Evolutionary conservation across 1,140 invertebrate genomes (phyloP).

Genomic region (Ylistrum balloti): DNA sequence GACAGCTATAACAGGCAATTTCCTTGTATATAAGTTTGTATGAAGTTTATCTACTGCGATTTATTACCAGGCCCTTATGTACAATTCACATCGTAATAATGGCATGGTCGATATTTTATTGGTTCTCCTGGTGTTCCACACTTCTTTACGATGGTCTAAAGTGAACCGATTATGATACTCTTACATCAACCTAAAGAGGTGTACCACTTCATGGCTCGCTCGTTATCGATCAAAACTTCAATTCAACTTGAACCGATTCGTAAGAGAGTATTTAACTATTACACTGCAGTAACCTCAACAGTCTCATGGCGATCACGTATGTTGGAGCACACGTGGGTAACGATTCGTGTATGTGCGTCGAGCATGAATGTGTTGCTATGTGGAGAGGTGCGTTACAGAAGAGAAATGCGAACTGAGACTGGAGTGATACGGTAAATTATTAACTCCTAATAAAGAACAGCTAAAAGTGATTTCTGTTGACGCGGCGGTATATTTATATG

Average conservation of each 20-base stretch:
- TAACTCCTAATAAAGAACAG: too few species aligned
- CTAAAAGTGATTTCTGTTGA: too few species aligned
- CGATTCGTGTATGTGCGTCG: background rate
- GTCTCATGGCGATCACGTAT: background rate
- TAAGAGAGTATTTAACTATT: background rate
- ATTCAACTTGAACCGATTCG: slow-evolving; percentile 18
- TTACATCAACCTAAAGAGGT: background rate
- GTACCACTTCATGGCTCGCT: background rate
- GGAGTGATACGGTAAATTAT: too few species aligned
- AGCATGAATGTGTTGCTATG: background rate
- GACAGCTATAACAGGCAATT: background rate
- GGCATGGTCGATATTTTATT: background rate
- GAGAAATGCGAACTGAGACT: background rate
- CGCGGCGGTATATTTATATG: too few species aligned
- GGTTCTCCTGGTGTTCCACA: background rate
- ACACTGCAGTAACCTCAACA: slow-evolving; percentile 8
- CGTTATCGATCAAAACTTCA: background rate
- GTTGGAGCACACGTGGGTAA: background rate
- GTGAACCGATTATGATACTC: background rate
- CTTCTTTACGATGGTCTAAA: background rate
- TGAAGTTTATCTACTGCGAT: background rate
- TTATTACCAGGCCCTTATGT: background rate
- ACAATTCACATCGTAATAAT: background rate
- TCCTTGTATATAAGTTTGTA: background rate
- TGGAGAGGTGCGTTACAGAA: background rate